A percentile compares a stretch with the other conserved stretches of the same genome.
Evolutionary conservation across 2,888 invertebrate genomes (phyloP).

Genomic region (Drosophila formosana): DNA sequence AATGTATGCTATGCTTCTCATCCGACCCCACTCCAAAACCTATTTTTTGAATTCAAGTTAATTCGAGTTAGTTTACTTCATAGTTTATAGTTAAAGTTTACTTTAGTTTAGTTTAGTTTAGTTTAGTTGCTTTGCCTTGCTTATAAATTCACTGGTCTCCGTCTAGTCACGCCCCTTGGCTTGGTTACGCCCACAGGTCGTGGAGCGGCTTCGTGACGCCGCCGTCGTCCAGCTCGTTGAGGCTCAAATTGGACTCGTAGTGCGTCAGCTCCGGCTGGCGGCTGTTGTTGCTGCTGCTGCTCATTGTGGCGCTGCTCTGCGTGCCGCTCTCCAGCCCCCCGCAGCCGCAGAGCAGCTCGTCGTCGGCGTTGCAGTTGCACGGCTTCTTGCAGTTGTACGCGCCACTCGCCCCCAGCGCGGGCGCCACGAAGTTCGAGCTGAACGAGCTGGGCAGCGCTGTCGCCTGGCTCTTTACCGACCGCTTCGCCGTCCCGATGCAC

Average conservation of each 20-base stretch:
- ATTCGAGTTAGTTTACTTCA: slow-evolving; percentile 20
- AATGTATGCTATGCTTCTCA: slow-evolving; percentile 59
- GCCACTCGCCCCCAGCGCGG: slow-evolving; percentile 51
- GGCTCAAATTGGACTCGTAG: slow-evolving; percentile 83
- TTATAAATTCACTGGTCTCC: slow-evolving; percentile 80
- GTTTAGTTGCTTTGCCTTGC: slow-evolving; percentile 33
- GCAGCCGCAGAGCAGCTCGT: slow-evolving; percentile 73
- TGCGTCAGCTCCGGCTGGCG: slow-evolving; percentile 79
- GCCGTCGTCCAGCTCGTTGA: slow-evolving; percentile 76
- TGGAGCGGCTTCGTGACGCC: slow-evolving; percentile 61
- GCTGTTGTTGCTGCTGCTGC: slow-evolving; percentile 78
- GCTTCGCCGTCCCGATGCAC: slow-evolving; percentile 71
- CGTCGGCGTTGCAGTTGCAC: slow-evolving; percentile 76
- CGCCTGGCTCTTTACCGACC: slow-evolving; percentile 40
- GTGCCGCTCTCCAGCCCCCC: slow-evolving; percentile 73
- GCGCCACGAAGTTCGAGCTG: slow-evolving; percentile 83
- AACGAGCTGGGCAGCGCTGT: slow-evolving; percentile 78
- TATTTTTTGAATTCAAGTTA: slow-evolving; percentile 6
- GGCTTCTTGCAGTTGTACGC: slow-evolving; percentile 83
- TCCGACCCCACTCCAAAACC: too few species aligned
- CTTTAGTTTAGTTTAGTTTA: slow-evolving; percentile 21
- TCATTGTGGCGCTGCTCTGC: slow-evolving; percentile 82
- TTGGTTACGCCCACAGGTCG: slow-evolving; percentile 83
- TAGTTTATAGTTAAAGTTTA: slow-evolving; percentile 20
- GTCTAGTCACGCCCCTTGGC: slow-evolving; percentile 14